These are phyloP conservation scores for Alectoris magna DNA, from an alignment of 2,797 vertebrate species.

Conservation along the genomic window DNA sequence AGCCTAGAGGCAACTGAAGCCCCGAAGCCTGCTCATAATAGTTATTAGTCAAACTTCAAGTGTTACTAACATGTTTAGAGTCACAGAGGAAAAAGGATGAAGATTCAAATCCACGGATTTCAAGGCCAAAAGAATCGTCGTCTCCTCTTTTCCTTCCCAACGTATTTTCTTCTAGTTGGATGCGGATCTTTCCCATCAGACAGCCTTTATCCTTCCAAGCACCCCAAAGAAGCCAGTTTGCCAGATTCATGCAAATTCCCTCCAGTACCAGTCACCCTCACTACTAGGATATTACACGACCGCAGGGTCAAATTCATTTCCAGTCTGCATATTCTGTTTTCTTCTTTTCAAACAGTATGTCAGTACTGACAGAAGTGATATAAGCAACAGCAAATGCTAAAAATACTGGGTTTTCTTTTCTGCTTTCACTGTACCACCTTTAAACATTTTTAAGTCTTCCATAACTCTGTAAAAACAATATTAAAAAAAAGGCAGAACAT, in stretches of 20 bases:
- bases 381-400: background rate
- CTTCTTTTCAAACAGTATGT: background rate
- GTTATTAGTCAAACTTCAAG: conserved; percentile 9
- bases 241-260: background rate
- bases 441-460: background rate
- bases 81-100: conserved; percentile 9
- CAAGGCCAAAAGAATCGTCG: background rate
- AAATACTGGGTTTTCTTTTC: background rate
- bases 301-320: background rate
- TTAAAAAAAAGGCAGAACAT: background rate
- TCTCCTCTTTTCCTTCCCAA: background rate
- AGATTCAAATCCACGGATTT: background rate
- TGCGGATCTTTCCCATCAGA: background rate
- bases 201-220: background rate
- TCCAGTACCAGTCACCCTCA: background rate
- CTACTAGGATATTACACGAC: background rate
- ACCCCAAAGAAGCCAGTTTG: background rate
- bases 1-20: background rate
- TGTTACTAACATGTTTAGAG: background rate
- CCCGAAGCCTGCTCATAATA: background rate
- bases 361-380: background rate
- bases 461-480: background rate
- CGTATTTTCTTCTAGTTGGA: background rate
- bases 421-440: background rate
- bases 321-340: background rate